phyloP scores from a whole-genome alignment of 2,113 vertebrate genomes.

The Dolichotis patagonum region DNA sequence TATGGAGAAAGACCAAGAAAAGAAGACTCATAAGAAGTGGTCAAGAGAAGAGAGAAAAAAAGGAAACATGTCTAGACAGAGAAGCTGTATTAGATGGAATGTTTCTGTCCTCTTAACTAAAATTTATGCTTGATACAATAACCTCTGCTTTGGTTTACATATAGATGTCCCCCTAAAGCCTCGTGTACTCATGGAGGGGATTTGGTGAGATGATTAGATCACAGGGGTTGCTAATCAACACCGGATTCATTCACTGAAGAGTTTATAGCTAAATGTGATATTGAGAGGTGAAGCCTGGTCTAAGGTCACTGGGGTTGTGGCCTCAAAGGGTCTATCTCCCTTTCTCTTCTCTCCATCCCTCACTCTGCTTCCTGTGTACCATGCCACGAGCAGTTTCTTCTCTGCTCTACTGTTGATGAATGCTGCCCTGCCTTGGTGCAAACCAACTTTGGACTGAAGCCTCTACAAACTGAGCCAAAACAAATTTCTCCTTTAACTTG shows the following conservation, averaged over 20 bases:
- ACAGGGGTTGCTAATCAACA: background rate
- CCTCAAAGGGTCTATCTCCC: background rate
- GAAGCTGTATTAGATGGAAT: background rate
- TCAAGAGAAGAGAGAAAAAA: background rate
- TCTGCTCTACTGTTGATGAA: background rate
- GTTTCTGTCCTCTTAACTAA: background rate
- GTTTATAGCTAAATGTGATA: background rate
- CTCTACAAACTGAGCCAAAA: background rate
- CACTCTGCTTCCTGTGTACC: background rate
- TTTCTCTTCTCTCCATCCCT: background rate
- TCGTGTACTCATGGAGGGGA: background rate
- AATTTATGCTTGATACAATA: background rate
- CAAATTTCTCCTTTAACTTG: background rate
- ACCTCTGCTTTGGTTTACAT: background rate
- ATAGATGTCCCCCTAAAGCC: background rate
- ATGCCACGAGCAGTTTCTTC: background rate
- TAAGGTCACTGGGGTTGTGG: background rate
- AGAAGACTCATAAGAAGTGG: background rate
- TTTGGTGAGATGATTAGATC: background rate
- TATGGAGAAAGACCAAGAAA: background rate
- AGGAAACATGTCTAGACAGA: background rate
- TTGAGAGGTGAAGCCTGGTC: background rate
- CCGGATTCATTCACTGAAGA: background rate
- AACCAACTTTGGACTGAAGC: background rate
- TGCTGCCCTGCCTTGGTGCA: background rate